Evolutionary conservation across 1,140 invertebrate species (phyloP).

Genomic region (Trachelipus rathkii): DNA sequence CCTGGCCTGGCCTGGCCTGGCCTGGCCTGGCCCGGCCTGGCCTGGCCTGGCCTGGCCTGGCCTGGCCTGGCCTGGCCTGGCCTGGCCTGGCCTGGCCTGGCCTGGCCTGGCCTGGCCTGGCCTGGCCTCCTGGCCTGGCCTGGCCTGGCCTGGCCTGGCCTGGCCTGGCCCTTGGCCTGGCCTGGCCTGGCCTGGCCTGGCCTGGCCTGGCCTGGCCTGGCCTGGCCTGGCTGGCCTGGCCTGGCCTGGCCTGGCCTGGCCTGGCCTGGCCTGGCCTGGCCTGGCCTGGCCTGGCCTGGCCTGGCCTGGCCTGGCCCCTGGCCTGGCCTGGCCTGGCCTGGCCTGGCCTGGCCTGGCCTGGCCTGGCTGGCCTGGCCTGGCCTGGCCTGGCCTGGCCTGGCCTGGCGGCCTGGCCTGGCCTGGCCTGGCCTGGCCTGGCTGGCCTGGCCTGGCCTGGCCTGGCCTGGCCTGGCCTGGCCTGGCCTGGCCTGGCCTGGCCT

Average conservation of each 20-base stretch:
- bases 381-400: too few species aligned
- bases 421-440: too few species aligned
- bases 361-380: too few species aligned
- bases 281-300: conserved; percentile 29
- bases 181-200: conserved; percentile 43
- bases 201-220: conserved; percentile 45
- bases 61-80: conserved; percentile 29
- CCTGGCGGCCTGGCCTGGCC: conserved; percentile 38
- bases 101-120: too few species aligned
- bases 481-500: conserved; percentile 41
- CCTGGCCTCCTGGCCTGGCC: too few species aligned
- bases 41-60: conserved; percentile 42
- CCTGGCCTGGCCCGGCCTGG: conserved; percentile 36
- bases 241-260: conserved; percentile 46
- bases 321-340: conserved; percentile 40
- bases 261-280: conserved; percentile 30
- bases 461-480: conserved; percentile 35
- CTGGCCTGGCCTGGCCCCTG: too few species aligned
- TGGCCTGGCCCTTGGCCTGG: too few species aligned
- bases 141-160: too few species aligned
- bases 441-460: conserved; percentile 45
- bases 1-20: conserved; percentile 30
- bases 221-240: too few species aligned
- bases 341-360: conserved; percentile 36
- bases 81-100: conserved; percentile 27